Percentiles rank a stretch among this genome's conserved stretches.
phyloP scores from a whole-genome alignment of 2,888 invertebrate species.

The Therioaphis trifolii region DNA sequence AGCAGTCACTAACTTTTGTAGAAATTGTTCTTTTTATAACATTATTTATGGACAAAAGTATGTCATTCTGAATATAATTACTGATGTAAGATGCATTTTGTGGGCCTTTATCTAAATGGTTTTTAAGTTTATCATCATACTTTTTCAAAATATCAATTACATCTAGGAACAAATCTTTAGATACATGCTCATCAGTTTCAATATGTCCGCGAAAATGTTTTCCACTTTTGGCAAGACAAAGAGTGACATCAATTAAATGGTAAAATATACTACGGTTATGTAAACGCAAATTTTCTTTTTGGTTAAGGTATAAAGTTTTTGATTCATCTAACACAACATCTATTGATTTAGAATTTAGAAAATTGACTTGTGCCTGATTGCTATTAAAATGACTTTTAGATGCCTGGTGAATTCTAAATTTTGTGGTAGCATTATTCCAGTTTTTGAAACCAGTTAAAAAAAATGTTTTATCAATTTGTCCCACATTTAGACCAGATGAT shows the following conservation, averaged over 20 bases:
- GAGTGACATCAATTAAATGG: not conserved
- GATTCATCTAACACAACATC: not conserved
- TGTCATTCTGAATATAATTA: conserved; percentile 1
- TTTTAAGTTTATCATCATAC: not conserved
- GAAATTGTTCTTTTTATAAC: not conserved
- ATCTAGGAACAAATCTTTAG: not conserved
- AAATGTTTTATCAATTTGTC: not conserved
- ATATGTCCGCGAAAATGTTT: not conserved
- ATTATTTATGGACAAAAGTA: not conserved
- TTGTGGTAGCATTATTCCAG: conserved; percentile 6
- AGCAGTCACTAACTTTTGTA: not conserved
- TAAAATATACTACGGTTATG: not conserved
- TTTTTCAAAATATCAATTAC: not conserved
- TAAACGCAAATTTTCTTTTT: not conserved
- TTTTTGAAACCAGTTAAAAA: not conserved
- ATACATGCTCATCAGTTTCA: not conserved
- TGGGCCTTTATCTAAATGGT: not conserved
- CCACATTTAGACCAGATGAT: too few relatives aligned
- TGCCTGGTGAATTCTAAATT: not conserved
- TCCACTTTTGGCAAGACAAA: not conserved
- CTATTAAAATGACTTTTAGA: not conserved
- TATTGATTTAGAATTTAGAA: not conserved
- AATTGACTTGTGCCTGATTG: not conserved
- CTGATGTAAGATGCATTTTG: not conserved
- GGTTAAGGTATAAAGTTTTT: not conserved